Evolutionary conservation across 2,797 vertebrate genomes (phyloP).

Genomic region (Sebastes iracundus): DNA sequence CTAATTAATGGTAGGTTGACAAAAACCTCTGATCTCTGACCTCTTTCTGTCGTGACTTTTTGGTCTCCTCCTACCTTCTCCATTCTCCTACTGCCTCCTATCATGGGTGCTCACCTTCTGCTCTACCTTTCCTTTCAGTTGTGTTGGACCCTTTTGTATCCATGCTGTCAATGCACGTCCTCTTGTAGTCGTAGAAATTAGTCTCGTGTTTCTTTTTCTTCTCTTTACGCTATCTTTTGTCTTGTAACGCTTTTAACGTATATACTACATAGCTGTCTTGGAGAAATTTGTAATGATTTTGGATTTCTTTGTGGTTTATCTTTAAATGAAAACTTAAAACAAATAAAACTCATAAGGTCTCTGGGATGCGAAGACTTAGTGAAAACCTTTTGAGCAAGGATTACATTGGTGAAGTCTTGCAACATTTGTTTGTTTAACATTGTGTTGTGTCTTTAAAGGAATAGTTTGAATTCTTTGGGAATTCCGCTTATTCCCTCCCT

Average conservation of each 20-base stretch:
- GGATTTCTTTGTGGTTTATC: background rate
- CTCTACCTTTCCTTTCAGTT: constrained; percentile 32
- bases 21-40: constrained; percentile 76
- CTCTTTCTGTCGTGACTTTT: constrained; percentile 72
- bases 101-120: constrained; percentile 36
- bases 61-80: constrained; percentile 43
- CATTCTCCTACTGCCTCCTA: constrained; percentile 43
- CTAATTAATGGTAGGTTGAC: constrained; percentile 99
- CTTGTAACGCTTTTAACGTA: constrained; percentile 4
- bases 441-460: background rate
- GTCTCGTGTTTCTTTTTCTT: constrained; percentile 33
- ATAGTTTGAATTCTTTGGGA: background rate
- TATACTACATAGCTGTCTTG: background rate
- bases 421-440: background rate
- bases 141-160: constrained; percentile 60
- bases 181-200: constrained; percentile 32
- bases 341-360: background rate
- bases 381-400: background rate
- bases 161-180: constrained; percentile 78
- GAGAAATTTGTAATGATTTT: background rate
- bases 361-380: background rate
- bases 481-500: background rate
- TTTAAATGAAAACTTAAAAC: background rate
- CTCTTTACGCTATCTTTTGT: constrained; percentile 19
- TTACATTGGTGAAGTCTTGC: background rate